These are phyloP conservation scores for Heliconius hermathena DNA, from an alignment of 1,140 invertebrate genomes.

Conservation along the genomic window DNA sequence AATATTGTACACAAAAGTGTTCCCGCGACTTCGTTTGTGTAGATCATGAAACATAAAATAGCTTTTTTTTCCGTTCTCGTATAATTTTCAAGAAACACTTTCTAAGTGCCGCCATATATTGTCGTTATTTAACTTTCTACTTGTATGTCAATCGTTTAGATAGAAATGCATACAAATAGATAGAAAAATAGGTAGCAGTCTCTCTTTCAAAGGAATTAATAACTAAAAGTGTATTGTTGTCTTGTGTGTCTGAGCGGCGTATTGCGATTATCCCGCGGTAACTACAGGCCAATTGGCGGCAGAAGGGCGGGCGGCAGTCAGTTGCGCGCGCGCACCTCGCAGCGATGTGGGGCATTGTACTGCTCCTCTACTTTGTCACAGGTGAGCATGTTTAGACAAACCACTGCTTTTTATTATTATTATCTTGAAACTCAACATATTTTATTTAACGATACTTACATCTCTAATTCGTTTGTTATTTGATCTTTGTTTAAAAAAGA, in stretches of 20 bases:
- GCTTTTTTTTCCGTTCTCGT: too few species aligned
- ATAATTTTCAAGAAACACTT: too few species aligned
- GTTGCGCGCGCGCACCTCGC: slow-evolving; percentile 37
- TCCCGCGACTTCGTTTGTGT: too few species aligned
- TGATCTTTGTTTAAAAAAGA: too few species aligned
- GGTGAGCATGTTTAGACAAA: slow-evolving; percentile 45
- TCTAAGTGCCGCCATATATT: too few species aligned
- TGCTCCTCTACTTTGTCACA: slow-evolving; percentile 57
- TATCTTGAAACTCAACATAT: background rate
- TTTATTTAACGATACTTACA: too few species aligned
- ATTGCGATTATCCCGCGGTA: slow-evolving; percentile 50
- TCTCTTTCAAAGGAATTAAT: background rate
- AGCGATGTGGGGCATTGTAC: slow-evolving; percentile 46
- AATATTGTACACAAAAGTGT: too few species aligned
- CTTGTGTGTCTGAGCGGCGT: slow-evolving; percentile 6
- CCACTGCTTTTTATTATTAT: background rate
- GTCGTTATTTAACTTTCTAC: too few species aligned
- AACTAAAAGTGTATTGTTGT: background rate
- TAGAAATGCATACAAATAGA: too few species aligned
- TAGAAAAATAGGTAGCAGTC: background rate
- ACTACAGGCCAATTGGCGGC: slow-evolving; percentile 56
- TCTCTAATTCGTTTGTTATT: background rate
- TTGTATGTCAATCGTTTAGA: too few species aligned
- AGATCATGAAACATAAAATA: too few species aligned
- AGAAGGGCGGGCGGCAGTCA: slow-evolving; percentile 58